These are phyloP conservation scores for Chloroceryle amazona DNA, from an alignment of 2,797 vertebrate species.

Conservation along the genomic window DNA sequence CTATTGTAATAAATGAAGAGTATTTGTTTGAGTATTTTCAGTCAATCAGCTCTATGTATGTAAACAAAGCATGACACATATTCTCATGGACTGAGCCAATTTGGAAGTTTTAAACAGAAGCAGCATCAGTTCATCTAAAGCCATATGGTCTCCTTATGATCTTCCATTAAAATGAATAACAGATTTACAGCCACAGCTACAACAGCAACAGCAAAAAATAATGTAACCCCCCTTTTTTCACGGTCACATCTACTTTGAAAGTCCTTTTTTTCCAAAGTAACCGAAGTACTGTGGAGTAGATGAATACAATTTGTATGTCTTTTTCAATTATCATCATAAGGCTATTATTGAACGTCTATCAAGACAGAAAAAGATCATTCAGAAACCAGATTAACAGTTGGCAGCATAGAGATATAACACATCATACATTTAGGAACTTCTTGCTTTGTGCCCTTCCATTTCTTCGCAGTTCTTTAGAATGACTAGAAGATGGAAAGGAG, in stretches of 20 bases:
- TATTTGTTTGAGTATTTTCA: constrained; percentile 26
- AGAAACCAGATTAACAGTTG: not conserved
- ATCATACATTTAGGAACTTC: not conserved
- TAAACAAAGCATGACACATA: constrained; percentile 30
- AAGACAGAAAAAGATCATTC: not conserved
- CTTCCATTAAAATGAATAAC: constrained; percentile 42
- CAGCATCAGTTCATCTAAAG: constrained; percentile 35
- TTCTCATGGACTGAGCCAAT: constrained; percentile 28
- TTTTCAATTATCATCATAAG: not conserved
- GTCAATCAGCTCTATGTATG: not conserved
- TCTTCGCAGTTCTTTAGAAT: not conserved
- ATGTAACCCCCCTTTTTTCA: not conserved
- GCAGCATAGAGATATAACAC: not conserved
- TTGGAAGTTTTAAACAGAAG: constrained; percentile 46
- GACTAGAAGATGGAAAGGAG: not conserved
- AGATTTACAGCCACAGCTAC: constrained; percentile 35
- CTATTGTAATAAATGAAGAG: not conserved
- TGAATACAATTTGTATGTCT: not conserved
- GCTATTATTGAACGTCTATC: not conserved
- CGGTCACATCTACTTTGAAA: not conserved
- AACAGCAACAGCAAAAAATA: not conserved
- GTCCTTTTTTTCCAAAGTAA: not conserved
- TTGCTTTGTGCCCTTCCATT: not conserved
- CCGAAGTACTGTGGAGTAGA: not conserved
- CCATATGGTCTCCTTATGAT: constrained; percentile 51